Conservation (phyloP, 2,113 vertebrate species). For the Calidris pygmaea region DNA sequence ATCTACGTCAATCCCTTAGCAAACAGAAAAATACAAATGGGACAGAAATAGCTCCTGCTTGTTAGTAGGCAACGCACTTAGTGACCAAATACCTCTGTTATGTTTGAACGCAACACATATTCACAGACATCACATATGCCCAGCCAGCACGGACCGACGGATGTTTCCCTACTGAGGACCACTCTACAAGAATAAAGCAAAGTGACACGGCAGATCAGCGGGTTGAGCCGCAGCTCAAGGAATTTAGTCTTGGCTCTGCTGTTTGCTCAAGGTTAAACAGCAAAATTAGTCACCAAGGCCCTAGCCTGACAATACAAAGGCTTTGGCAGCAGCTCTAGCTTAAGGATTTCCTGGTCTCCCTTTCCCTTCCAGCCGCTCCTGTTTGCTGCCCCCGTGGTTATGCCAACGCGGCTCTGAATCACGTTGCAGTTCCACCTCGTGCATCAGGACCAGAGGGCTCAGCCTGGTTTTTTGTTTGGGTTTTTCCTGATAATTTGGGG, state of each 20-base stretch:
- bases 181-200: neutral
- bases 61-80: rapidly evolving
- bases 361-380: constrained; percentile 2
- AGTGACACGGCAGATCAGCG: neutral
- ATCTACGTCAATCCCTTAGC: neutral
- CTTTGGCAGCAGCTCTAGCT: constrained; percentile 21
- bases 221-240: neutral
- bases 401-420: neutral
- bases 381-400: neutral
- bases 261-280: constrained; percentile 35
- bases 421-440: rapidly evolving
- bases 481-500: neutral
- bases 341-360: constrained; percentile 44
- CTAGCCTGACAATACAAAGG: constrained; percentile 4
- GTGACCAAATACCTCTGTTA: neutral
- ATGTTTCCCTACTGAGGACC: neutral
- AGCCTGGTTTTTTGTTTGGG: neutral
- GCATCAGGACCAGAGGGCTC: neutral
- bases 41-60: neutral
- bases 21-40: constrained; percentile 6
- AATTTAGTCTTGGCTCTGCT: neutral
- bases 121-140: neutral
- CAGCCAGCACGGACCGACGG: rapidly evolving
- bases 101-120: neutral
- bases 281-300: constrained; percentile 38